phyloP scores from a whole-genome alignment of 2,113 vertebrate species.

The Nothocercus julius region DNA sequence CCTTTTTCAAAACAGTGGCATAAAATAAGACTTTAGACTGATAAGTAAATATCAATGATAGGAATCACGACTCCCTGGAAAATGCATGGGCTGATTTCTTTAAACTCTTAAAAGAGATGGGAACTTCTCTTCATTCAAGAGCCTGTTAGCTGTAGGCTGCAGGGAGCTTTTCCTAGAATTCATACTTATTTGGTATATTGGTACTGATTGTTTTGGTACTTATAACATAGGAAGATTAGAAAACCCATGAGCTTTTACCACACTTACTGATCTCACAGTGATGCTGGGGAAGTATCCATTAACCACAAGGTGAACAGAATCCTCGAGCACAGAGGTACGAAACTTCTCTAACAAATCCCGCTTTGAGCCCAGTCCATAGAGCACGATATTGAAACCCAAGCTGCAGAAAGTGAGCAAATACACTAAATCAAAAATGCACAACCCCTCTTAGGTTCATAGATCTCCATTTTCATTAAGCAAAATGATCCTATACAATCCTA shows the following conservation, averaged over 20 bases:
- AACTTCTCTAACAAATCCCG: slow-evolving; percentile 91
- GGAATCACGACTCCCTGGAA: background rate
- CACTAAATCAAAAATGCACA: background rate
- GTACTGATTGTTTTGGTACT: background rate
- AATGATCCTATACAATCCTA: background rate
- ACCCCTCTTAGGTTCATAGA: background rate
- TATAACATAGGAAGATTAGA: background rate
- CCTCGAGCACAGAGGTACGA: slow-evolving; percentile 81
- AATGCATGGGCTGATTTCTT: background rate
- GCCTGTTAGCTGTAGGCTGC: background rate
- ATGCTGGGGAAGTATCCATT: slow-evolving; percentile 98
- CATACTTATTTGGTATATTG: background rate
- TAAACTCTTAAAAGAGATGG: background rate
- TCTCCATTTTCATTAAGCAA: background rate
- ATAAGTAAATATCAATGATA: background rate
- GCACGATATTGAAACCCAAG: slow-evolving; percentile 92
- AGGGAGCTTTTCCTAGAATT: background rate
- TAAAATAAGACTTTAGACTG: background rate
- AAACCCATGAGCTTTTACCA: slow-evolving; percentile 7
- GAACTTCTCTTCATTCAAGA: background rate
- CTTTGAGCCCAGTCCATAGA: slow-evolving; percentile 96
- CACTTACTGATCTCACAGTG: slow-evolving; percentile 91
- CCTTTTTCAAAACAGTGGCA: background rate
- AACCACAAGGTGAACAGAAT: slow-evolving; percentile 89
- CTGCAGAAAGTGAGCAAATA: slow-evolving; percentile 67